These are phyloP conservation scores for Pectinophora gossypiella DNA, from an alignment of 1,140 invertebrate species.

Conservation along the genomic window DNA sequence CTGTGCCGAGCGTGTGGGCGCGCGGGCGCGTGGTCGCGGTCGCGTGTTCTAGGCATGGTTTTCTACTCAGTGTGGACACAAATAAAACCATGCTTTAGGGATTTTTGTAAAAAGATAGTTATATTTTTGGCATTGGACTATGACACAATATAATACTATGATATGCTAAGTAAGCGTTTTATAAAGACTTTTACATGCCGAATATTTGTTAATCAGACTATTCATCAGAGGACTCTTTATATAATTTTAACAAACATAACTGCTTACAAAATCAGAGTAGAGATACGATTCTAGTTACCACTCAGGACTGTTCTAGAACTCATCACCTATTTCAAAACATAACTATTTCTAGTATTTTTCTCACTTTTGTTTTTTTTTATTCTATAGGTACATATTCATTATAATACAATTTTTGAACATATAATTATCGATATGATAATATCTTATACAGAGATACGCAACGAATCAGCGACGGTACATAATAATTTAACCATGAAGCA, in stretches of 20 bases:
- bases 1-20: background rate
- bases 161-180: constrained; percentile 76
- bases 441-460: constrained; percentile 69
- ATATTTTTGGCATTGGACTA: constrained; percentile 76
- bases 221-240: constrained; percentile 74
- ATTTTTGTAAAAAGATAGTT: constrained; percentile 76
- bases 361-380: constrained; percentile 74
- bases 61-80: constrained; percentile 27
- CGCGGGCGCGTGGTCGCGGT: background rate
- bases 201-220: constrained; percentile 75
- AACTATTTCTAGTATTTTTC: constrained; percentile 73
- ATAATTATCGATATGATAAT: constrained; percentile 73
- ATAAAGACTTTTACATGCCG: constrained; percentile 75
- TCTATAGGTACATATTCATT: constrained; percentile 73
- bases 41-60: background rate
- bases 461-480: constrained; percentile 68
- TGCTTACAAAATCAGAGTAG: constrained; percentile 71
- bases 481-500: constrained; percentile 65
- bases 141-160: constrained; percentile 76
- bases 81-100: constrained; percentile 69
- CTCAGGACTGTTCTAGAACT: constrained; percentile 59
- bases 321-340: constrained; percentile 68
- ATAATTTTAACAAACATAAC: constrained; percentile 73
- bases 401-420: constrained; percentile 75
- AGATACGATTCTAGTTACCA: constrained; percentile 58